A percentile compares a stretch with the other conserved stretches of the same genome.
Evolutionary conservation across 1,140 invertebrate genomes (phyloP).

Genomic region (Samia ricini): DNA sequence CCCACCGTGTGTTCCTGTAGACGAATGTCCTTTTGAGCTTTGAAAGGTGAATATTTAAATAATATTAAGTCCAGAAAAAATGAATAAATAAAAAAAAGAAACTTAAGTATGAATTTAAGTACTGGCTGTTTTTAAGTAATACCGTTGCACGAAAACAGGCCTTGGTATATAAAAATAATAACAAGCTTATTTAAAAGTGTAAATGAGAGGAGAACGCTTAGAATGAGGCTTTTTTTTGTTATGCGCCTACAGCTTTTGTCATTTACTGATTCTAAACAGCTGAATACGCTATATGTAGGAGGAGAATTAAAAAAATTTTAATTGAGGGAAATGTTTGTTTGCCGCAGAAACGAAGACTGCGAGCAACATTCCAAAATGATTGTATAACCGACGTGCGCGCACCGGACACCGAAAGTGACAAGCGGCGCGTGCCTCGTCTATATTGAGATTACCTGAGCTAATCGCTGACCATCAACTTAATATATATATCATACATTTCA

Average conservation of each 20-base stretch:
- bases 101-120: too few relatives aligned
- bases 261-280: constrained; percentile 8
- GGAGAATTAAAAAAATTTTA: constrained; percentile 40
- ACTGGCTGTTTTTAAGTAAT: too few relatives aligned
- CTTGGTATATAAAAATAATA: neutral
- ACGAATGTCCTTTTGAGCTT: neutral
- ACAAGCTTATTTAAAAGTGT: neutral
- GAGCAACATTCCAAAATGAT: constrained; percentile 72
- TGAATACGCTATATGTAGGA: constrained; percentile 14
- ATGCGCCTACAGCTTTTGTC: constrained; percentile 4
- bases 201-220: neutral
- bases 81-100: too few relatives aligned
- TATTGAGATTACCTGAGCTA: neutral
- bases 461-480: constrained; percentile 7
- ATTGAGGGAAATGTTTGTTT: constrained; percentile 57
- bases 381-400: constrained; percentile 34
- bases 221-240: neutral
- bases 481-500: constrained; percentile 36
- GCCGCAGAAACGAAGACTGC: constrained; percentile 67
- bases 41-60: neutral
- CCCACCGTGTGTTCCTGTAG: constrained; percentile 32
- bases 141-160: neutral
- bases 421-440: constrained; percentile 14
- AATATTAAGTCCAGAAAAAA: too few relatives aligned
- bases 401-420: constrained; percentile 28